phyloP scores from a whole-genome alignment of 2,797 vertebrate species.

The Lepus oiostolus region DNA sequence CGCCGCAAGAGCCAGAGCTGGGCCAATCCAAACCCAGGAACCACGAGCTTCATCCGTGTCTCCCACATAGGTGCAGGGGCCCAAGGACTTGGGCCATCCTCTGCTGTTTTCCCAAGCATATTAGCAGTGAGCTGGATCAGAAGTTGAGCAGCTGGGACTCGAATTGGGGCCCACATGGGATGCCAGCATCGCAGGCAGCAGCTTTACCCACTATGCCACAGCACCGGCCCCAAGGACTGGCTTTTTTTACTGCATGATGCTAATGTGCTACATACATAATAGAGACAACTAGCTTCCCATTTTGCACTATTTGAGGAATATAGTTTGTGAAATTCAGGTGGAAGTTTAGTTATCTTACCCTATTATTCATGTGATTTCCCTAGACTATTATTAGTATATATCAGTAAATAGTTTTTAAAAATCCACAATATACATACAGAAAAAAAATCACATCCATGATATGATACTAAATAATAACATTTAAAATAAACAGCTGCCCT shows the following conservation, averaged over 20 bases:
- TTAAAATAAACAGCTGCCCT: not conserved
- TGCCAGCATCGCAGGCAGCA: too few relatives aligned
- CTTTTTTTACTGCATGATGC: not conserved
- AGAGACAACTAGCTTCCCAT: conserved; percentile 18
- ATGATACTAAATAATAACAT: conserved; percentile 28
- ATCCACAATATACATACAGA: not conserved
- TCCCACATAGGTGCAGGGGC: too few relatives aligned
- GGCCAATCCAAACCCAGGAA: too few relatives aligned
- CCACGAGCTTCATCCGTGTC: too few relatives aligned
- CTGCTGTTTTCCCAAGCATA: too few relatives aligned
- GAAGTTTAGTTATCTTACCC: not conserved
- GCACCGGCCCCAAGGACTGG: not conserved
- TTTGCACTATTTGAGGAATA: not conserved
- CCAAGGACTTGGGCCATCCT: too few relatives aligned
- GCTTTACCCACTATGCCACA: too few relatives aligned
- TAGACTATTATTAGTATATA: not conserved
- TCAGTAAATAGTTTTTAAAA: not conserved
- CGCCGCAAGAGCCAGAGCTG: too few relatives aligned
- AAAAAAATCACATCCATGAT: not conserved
- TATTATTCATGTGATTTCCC: not conserved
- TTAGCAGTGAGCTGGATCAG: too few relatives aligned
- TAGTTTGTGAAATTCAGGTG: not conserved
- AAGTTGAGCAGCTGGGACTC: too few relatives aligned
- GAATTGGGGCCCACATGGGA: too few relatives aligned
- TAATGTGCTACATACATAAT: not conserved